Evolutionary conservation across 2,113 vertebrate genomes (phyloP).

Genomic region (Callospermophilus lateralis): DNA sequence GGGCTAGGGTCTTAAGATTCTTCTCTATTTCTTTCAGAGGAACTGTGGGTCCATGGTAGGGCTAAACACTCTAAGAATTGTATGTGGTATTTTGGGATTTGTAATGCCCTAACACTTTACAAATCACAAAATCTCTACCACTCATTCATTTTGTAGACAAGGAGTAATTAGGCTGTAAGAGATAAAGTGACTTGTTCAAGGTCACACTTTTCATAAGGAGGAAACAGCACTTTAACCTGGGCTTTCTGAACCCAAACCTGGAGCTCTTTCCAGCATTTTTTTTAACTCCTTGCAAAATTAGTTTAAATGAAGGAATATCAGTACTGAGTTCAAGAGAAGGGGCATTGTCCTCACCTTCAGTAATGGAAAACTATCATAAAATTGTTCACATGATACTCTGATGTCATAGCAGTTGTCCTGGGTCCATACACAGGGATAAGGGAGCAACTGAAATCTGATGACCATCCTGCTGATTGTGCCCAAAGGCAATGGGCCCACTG

Average conservation of each 20-base stretch:
- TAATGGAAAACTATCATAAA: background rate
- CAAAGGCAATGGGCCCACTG: rapidly evolving
- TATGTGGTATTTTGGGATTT: background rate
- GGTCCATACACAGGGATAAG: background rate
- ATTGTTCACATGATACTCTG: background rate
- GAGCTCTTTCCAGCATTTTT: background rate
- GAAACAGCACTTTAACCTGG: background rate
- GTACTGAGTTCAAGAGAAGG: background rate
- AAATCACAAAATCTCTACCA: too few species aligned
- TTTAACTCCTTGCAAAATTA: background rate
- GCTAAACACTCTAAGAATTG: background rate
- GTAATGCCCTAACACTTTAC: too few species aligned
- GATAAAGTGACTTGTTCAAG: background rate
- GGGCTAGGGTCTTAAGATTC: background rate
- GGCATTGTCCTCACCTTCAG: background rate
- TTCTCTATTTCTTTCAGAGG: background rate
- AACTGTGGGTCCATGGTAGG: background rate
- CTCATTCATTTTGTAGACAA: background rate
- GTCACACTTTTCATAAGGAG: background rate
- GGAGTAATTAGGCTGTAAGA: background rate
- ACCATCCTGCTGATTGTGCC: background rate
- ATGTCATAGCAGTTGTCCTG: background rate
- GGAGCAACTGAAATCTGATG: background rate
- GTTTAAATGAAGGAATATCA: background rate
- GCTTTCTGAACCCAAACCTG: background rate